These are phyloP conservation scores for Pipistrellus pipistrellus DNA, from an alignment of 2,797 vertebrate species.

Conservation along the genomic window DNA sequence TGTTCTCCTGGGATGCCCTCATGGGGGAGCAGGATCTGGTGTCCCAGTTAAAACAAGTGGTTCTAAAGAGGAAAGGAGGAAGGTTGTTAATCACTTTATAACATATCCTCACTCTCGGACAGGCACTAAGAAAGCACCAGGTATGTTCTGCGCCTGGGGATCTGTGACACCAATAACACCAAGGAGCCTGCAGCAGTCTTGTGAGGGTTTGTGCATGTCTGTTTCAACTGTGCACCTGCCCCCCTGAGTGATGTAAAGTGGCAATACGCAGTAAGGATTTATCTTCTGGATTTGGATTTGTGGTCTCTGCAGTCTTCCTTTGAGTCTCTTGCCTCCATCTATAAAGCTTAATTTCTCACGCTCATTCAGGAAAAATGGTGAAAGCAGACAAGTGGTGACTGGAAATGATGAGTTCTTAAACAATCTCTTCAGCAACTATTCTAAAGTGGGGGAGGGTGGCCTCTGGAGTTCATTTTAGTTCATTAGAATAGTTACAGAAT, in stretches of 20 bases:
- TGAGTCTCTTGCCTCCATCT: neutral
- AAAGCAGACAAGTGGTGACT: neutral
- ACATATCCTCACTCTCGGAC: neutral
- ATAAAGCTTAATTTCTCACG: neutral
- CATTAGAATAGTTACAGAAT: neutral
- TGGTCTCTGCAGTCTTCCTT: neutral
- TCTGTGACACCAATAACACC: too few species aligned
- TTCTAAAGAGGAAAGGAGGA: neutral
- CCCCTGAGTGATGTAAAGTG: fast-evolving
- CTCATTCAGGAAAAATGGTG: neutral
- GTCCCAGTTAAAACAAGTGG: neutral
- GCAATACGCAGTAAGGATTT: neutral
- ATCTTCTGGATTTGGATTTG: neutral
- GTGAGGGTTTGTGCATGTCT: too few species aligned
- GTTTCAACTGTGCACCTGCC: neutral
- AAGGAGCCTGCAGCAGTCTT: neutral
- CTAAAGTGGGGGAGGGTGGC: neutral
- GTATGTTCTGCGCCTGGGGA: neutral
- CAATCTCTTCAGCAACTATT: neutral
- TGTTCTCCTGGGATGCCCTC: too few species aligned
- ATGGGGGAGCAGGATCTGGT: fast-evolving
- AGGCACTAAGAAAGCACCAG: fast-evolving
- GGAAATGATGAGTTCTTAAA: neutral
- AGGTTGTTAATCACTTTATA: neutral
- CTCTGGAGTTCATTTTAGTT: neutral